Conservation (phyloP, 1,140 invertebrate species). For the Bombus huntii region DNA sequence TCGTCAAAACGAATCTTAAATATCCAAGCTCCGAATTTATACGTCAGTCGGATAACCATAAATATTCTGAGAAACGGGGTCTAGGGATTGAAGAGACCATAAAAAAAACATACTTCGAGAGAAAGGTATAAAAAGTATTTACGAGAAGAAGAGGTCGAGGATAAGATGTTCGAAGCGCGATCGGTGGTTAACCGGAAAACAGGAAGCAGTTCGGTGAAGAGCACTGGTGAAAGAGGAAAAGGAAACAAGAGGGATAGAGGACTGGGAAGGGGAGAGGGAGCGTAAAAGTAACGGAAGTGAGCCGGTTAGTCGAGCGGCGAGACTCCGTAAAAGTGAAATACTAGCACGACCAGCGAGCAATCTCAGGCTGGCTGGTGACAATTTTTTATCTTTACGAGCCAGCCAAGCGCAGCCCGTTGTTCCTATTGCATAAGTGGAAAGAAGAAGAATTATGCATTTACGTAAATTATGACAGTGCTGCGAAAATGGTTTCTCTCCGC, state of each 20-base stretch:
- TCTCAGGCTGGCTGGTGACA: slow-evolving; percentile 71
- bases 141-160: neutral
- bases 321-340: slow-evolving; percentile 74
- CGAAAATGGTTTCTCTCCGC: slow-evolving; percentile 67
- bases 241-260: neutral
- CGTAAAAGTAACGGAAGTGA: slow-evolving; percentile 42
- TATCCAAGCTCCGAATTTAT: no score
- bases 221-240: neutral
- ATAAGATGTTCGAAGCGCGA: slow-evolving; percentile 1
- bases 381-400: slow-evolving; percentile 79
- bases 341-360: slow-evolving; percentile 62
- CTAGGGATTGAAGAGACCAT: no score
- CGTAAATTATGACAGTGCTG: slow-evolving; percentile 76
- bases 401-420: slow-evolving; percentile 60
- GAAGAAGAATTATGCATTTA: slow-evolving; percentile 78
- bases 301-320: slow-evolving; percentile 61
- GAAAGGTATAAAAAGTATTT: no score
- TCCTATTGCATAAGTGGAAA: slow-evolving; percentile 76
- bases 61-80: no score
- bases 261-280: neutral
- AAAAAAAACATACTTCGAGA: neutral
- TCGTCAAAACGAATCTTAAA: no score
- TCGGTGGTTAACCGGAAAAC: neutral
- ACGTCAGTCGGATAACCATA: no score
- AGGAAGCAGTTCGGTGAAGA: neutral